phyloP scores from a whole-genome alignment of 2,113 vertebrate genomes.

The Nicator chloris region DNA sequence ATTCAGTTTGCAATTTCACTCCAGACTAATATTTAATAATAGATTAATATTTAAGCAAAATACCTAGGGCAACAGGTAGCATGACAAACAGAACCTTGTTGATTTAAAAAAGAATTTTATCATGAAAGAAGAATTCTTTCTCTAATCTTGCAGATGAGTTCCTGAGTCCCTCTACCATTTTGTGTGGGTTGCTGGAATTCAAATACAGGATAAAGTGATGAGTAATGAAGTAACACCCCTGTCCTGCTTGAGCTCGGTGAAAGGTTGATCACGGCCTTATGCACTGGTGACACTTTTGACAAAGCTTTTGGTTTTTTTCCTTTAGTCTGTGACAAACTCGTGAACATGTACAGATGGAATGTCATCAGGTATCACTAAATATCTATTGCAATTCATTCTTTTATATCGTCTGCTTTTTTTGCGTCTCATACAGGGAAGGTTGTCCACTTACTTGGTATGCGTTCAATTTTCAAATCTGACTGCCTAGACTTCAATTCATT shows the following conservation, averaged over 20 bases:
- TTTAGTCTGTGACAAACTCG: neutral
- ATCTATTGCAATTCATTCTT: neutral
- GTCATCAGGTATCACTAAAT: neutral
- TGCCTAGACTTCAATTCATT: neutral
- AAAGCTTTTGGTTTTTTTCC: neutral
- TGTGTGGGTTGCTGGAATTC: neutral
- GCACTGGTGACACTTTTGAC: neutral
- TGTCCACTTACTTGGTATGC: neutral
- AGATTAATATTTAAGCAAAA: neutral
- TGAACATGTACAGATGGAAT: accelerated
- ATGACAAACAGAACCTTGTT: neutral
- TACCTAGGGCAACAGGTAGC: neutral
- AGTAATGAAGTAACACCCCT: neutral
- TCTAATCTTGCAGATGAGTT: neutral
- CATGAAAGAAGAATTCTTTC: neutral
- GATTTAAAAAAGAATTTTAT: neutral
- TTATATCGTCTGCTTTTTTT: neutral
- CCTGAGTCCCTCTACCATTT: neutral
- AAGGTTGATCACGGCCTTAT: neutral
- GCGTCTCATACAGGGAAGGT: neutral
- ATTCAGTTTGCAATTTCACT: neutral
- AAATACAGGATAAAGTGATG: neutral
- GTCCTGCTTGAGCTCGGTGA: neutral
- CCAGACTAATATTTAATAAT: constrained; percentile 2
- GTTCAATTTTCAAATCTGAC: neutral